Evolutionary conservation across 2,113 vertebrate species (phyloP), one percentile per base, ranked within the genome.

Genomic region (Coracopsis vasa): DNA sequence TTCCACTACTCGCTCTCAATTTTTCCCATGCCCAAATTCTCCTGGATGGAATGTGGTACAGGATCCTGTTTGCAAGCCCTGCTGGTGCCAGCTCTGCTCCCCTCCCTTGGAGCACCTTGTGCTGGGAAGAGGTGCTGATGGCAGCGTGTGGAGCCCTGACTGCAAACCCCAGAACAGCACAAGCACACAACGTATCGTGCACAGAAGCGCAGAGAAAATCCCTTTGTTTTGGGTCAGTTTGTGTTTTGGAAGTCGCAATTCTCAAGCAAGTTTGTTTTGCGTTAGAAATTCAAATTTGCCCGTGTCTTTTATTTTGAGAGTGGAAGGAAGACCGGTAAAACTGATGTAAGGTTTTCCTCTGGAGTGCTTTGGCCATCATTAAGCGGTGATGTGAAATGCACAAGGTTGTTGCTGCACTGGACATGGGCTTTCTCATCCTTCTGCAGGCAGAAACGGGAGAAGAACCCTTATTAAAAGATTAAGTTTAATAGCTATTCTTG

Each of bases 401-500:
- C 39, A 74, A 8, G 2, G 45, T 70, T 61, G 12, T 53, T 80
- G 67, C 85, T 86, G 88, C 48, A 42, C 60, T 3, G 35, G 73
- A 70, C 53, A 25, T 0, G 2, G 72, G 20, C 60, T 93, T 94
- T 88, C 4, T 64, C 93, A 88, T 96, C 92, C 75, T 96, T 95
- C 67, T 77, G 64, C 88, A 86, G 86, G 39, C 67, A 88, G 86
- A 83, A 86, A 78, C 0, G 2, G 72, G 80, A 96, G 86, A 94
- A 77, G 88, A 96, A 16, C 73, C 27, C 77, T 93, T 92, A 92
- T 94, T 95, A 94, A 89, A 91, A 94, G 94, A 96, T 91, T 85
- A 94, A 77, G 65, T 92, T 94, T 90, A 95, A 94, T 93, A 92
- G 88, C 88, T 96, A 65, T 85, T 96, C 92, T 96, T 96, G 94